Evolutionary conservation across 2,113 vertebrate genomes (phyloP).

Genomic region (Sylvilagus bachmani): DNA sequence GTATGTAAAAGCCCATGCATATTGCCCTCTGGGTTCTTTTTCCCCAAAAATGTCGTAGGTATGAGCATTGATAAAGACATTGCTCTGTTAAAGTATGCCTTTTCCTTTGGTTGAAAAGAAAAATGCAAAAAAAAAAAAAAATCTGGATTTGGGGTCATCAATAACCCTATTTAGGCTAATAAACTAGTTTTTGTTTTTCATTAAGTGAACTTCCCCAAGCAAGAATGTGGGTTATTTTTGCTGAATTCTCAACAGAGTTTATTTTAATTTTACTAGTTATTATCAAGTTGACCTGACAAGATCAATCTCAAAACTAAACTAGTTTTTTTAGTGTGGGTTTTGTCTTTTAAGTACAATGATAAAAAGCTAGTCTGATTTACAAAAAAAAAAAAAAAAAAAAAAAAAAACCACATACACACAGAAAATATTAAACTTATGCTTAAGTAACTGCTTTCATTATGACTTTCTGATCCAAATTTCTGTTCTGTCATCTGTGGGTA

Average conservation of each 20-base stretch:
- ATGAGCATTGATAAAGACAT: neutral
- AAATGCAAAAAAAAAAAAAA: neutral
- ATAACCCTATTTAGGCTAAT: neutral
- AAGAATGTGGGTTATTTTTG: neutral
- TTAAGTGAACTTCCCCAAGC: neutral
- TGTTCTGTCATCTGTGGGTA: neutral
- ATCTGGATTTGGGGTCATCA: neutral
- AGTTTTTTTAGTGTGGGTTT: neutral
- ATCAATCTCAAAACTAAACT: neutral
- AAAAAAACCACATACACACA: neutral
- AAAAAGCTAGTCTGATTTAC: neutral
- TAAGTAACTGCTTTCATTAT: neutral
- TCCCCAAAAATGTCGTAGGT: neutral
- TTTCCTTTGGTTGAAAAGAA: neutral
- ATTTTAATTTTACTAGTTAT: slow-evolving; percentile 1
- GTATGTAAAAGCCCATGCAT: neutral
- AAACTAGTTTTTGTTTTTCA: neutral
- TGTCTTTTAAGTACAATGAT: neutral
- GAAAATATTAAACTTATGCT: neutral
- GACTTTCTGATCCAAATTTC: neutral
- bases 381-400: neutral
- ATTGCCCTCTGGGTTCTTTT: neutral
- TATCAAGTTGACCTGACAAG: neutral
- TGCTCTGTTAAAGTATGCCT: neutral
- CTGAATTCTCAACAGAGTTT: neutral